These are phyloP conservation scores for Sturnira hondurensis DNA, from an alignment of 2,113 vertebrate genomes.

Conservation along the genomic window DNA sequence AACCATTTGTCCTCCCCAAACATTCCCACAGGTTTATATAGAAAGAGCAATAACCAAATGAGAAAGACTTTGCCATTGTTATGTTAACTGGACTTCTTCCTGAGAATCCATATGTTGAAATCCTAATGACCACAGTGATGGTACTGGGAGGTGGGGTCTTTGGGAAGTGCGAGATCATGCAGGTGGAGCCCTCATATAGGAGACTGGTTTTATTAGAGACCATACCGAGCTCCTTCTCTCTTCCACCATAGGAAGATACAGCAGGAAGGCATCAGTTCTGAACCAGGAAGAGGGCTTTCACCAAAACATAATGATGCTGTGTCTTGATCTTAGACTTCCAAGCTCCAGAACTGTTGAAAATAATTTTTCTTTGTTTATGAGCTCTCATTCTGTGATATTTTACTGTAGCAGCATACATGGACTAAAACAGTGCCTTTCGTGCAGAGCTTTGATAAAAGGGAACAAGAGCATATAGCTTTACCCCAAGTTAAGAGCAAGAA, in stretches of 20 bases:
- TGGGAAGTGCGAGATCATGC: neutral
- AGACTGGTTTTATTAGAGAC: neutral
- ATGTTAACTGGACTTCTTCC: neutral
- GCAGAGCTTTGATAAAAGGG: neutral
- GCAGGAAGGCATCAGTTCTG: neutral
- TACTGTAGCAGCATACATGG: neutral
- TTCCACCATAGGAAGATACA: neutral
- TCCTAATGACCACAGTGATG: neutral
- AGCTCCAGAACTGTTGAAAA: neutral
- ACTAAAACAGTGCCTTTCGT: neutral
- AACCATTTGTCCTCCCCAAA: neutral
- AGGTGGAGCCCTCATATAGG: neutral
- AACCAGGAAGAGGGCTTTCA: neutral
- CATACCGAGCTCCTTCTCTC: neutral
- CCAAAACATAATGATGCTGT: neutral
- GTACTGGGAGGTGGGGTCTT: neutral
- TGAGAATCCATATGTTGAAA: neutral
- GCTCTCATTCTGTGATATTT: neutral
- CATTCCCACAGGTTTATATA: neutral
- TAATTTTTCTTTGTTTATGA: neutral
- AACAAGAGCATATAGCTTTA: neutral
- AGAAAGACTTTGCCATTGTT: neutral
- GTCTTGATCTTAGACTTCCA: neutral
- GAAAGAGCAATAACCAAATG: neutral
- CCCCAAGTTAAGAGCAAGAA: neutral